A percentile compares a stretch with the other conserved stretches of the same genome.
Evolutionary conservation across 2,888 invertebrate genomes (phyloP).

Genomic region (Cremastinae sp.): DNA sequence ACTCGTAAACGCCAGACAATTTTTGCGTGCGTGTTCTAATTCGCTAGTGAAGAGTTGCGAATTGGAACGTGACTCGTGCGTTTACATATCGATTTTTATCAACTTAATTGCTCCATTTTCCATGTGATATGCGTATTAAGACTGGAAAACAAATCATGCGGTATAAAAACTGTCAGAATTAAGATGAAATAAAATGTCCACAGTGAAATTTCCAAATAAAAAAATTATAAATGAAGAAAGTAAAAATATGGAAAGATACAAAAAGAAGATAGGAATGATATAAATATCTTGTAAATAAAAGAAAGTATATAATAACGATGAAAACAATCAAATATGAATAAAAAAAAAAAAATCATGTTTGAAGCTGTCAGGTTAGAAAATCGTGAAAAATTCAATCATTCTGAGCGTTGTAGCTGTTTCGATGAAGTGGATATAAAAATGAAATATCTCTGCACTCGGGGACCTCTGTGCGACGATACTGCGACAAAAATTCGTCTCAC

Average conservation of each 20-base stretch:
- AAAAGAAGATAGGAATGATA: too few species aligned
- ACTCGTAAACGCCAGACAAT: conserved; percentile 32
- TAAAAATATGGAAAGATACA: too few species aligned
- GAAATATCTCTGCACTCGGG: conserved; percentile 39
- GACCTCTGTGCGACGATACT: conserved; percentile 54
- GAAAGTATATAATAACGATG: too few species aligned
- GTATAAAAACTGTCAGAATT: too few species aligned
- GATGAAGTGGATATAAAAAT: conserved; percentile 46
- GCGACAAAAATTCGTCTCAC: conserved; percentile 37
- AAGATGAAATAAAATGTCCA: background rate
- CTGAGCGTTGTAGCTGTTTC: conserved; percentile 36
- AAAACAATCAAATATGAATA: too few species aligned
- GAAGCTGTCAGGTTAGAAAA: background rate
- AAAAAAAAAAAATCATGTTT: too few species aligned
- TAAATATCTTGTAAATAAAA: too few species aligned
- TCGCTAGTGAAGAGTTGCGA: conserved; percentile 35
- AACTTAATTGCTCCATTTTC: conserved; percentile 22
- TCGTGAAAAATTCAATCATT: conserved; percentile 20
- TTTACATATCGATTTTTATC: conserved; percentile 12
- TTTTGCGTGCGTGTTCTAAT: conserved; percentile 52
- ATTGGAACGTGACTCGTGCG: conserved; percentile 35
- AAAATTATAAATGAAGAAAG: too few species aligned
- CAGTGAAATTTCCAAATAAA: background rate
- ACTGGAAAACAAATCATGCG: background rate
- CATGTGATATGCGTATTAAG: background rate